Conservation (phyloP, 2,888 invertebrate species). For the Ceramica pisi region DNA sequence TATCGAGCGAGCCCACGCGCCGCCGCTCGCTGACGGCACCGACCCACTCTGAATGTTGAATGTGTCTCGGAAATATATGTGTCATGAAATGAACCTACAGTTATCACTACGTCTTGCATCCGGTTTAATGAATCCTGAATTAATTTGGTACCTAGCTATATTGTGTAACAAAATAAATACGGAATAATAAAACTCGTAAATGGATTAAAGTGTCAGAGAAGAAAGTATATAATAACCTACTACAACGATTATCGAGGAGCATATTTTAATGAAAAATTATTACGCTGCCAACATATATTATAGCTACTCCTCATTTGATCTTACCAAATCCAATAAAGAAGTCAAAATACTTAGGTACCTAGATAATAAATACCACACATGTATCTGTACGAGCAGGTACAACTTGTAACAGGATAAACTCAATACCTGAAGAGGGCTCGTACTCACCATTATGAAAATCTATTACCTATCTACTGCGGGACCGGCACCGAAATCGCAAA, state of each 20-base stretch:
- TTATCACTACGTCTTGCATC: slow-evolving; percentile 4
- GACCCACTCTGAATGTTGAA: slow-evolving; percentile 26
- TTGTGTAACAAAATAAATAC: background rate
- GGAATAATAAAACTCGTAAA: background rate
- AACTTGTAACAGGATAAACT: too few species aligned
- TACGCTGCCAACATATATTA: background rate
- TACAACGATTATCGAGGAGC: background rate
- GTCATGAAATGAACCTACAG: slow-evolving; percentile 21
- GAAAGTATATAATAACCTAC: background rate
- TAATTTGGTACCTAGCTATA: too few species aligned
- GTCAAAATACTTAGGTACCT: slow-evolving; percentile 8
- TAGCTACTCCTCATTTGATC: background rate
- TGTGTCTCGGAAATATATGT: slow-evolving; percentile 41
- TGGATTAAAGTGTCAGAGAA: background rate
- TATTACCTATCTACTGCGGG: too few species aligned
- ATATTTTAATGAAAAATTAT: background rate
- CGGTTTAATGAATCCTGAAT: slow-evolving; percentile 20
- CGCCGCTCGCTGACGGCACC: background rate
- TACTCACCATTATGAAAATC: too few species aligned
- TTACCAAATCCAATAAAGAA: background rate
- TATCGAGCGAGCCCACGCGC: slow-evolving; percentile 10
- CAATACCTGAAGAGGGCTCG: too few species aligned
- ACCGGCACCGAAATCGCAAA: too few species aligned
- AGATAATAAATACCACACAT: background rate
- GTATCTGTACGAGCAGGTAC: too few species aligned